A percentile compares a stretch with the other conserved stretches of the same genome.
These are phyloP conservation scores for Kryphioiulus occultus DNA, from an alignment of 2,888 invertebrate genomes.

Conservation along the genomic window DNA sequence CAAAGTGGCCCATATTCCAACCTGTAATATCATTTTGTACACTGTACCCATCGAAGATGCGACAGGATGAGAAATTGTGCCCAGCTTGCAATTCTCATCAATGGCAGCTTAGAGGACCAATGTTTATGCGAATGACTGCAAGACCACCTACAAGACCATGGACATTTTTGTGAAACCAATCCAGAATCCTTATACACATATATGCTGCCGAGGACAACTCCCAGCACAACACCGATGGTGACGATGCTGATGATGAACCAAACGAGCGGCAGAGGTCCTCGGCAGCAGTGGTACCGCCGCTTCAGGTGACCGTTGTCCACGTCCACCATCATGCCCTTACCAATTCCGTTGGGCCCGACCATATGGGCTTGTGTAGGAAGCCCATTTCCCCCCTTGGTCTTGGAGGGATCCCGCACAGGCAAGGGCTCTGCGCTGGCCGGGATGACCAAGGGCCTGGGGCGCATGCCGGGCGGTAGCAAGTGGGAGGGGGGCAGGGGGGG, in stretches of 20 bases:
- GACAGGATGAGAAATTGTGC: too few species aligned
- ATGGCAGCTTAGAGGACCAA: too few species aligned
- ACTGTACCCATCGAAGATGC: too few species aligned
- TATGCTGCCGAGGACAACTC: conserved; percentile 53
- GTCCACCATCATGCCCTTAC: neutral
- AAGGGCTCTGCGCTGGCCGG: conserved; percentile 56
- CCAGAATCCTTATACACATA: conserved; percentile 48
- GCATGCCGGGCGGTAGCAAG: conserved; percentile 56
- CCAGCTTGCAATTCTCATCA: too few species aligned
- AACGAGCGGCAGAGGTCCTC: conserved; percentile 53
- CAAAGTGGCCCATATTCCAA: too few species aligned
- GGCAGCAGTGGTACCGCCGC: conserved; percentile 52
- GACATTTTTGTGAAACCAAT: too few species aligned
- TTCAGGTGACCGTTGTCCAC: conserved; percentile 30
- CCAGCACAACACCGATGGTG: conserved; percentile 54
- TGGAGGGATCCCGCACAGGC: conserved; percentile 56
- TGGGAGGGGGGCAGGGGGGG: conserved; percentile 55
- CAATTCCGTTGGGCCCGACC: neutral
- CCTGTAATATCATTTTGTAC: too few species aligned
- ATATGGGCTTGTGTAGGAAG: neutral
- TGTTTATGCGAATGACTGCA: too few species aligned
- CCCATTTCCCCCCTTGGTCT: conserved; percentile 51
- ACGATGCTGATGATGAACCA: conserved; percentile 55
- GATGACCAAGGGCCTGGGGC: conserved; percentile 56
- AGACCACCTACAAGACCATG: too few species aligned